phyloP scores from a whole-genome alignment of 2,888 invertebrate species.

The Platycnemis pennipes region DNA sequence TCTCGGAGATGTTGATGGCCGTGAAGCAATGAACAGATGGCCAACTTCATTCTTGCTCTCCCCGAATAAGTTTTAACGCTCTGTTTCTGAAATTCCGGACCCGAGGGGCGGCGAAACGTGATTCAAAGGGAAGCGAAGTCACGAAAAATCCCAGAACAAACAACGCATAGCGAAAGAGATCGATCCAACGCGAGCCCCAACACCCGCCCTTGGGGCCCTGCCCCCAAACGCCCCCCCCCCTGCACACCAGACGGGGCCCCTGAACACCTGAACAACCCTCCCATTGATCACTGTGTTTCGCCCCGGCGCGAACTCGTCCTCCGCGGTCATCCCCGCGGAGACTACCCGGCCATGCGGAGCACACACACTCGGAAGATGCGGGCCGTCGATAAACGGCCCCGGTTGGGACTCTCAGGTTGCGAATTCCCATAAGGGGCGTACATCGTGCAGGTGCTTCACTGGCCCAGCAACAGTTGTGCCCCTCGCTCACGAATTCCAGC shows the following conservation, averaged over 20 bases:
- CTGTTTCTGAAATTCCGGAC: conserved; percentile 40
- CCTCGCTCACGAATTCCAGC: no score
- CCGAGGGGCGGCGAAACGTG: background rate
- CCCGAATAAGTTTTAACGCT: conserved; percentile 34
- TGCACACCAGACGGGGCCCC: no score
- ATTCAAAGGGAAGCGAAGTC: conserved; percentile 24
- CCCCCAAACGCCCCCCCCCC: background rate
- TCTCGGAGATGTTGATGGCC: conserved; percentile 62
- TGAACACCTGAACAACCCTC: background rate
- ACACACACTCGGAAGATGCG: no score
- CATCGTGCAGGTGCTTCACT: no score
- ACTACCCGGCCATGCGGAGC: no score
- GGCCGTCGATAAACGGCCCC: no score
- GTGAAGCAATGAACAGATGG: conserved; percentile 64
- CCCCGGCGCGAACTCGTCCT: background rate
- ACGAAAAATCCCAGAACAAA: conserved; percentile 26
- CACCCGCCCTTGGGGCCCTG: background rate
- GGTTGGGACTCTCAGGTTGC: no score
- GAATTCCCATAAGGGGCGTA: no score
- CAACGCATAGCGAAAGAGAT: background rate
- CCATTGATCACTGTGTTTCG: conserved; percentile 14
- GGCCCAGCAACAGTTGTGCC: no score
- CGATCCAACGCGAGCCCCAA: background rate
- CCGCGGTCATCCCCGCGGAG: no score
- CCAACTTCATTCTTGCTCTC: conserved; percentile 35